A percentile compares a stretch with the other conserved stretches of the same genome.
Conservation (phyloP, 1,140 invertebrate genomes). For the Ceratoteleas bidentatus region DNA sequence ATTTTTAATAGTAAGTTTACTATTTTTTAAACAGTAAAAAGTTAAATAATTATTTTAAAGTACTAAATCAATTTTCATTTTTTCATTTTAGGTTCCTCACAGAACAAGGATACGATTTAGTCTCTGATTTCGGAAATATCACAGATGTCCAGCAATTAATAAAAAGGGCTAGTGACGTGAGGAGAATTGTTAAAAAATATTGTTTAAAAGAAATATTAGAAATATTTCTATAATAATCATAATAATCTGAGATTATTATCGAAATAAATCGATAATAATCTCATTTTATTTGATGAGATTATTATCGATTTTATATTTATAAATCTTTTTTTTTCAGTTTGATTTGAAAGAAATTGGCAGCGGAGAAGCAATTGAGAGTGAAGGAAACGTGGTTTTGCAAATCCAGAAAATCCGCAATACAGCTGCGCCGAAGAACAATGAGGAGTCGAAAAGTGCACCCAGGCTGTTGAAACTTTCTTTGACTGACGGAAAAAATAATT, state of each 20-base stretch:
- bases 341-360: slow-evolving; percentile 90
- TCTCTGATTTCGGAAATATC: slow-evolving; percentile 85
- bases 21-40: too few relatives aligned
- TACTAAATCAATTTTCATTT: too few relatives aligned
- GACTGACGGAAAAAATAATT: slow-evolving; percentile 91
- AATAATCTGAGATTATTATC: background rate
- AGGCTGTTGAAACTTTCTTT: slow-evolving; percentile 91
- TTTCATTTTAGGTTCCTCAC: slow-evolving; percentile 85
- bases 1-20: too few relatives aligned
- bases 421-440: slow-evolving; percentile 93
- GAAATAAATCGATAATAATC: too few relatives aligned
- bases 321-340: slow-evolving; percentile 81
- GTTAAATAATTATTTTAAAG: too few relatives aligned
- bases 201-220: background rate
- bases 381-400: slow-evolving; percentile 90
- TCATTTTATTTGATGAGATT: too few relatives aligned
- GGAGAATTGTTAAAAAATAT: slow-evolving; percentile 74
- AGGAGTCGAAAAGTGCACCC: slow-evolving; percentile 90
- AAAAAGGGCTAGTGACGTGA: slow-evolving; percentile 88
- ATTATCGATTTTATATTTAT: background rate
- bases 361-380: slow-evolving; percentile 83
- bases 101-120: slow-evolving; percentile 84
- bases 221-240: background rate
- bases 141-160: slow-evolving; percentile 84
- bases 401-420: slow-evolving; percentile 93